Percentiles rank a stretch among this genome's conserved stretches.
These are phyloP conservation scores for Hetaerina americana DNA, from an alignment of 1,140 invertebrate species.

Conservation along the genomic window DNA sequence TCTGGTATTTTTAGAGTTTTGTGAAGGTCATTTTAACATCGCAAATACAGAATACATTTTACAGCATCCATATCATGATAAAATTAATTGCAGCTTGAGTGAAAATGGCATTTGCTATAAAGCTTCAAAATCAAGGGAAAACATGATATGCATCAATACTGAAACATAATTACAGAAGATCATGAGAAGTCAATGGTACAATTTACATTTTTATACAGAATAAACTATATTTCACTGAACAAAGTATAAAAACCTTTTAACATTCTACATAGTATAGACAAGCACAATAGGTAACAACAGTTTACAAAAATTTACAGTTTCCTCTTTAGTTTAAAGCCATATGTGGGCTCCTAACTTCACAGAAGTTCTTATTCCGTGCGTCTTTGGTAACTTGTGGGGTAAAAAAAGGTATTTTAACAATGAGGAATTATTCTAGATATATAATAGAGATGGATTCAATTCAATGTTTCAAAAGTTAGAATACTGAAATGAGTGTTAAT, in stretches of 20 bases:
- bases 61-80: not conserved
- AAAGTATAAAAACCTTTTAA: conserved; percentile 1
- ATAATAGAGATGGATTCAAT: too few relatives aligned
- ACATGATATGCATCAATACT: not conserved
- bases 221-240: not conserved
- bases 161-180: not conserved
- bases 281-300: not conserved
- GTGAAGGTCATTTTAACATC: not conserved
- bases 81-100: not conserved
- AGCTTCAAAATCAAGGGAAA: not conserved
- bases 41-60: not conserved
- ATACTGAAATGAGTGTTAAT: too few relatives aligned
- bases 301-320: not conserved
- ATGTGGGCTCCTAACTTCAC: not conserved
- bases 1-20: not conserved
- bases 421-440: not conserved
- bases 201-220: not conserved
- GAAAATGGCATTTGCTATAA: not conserved
- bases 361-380: not conserved
- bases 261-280: not conserved
- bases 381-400: not conserved
- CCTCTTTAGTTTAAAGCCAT: not conserved
- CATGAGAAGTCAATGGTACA: not conserved
- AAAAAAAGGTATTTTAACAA: not conserved
- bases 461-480: too few relatives aligned